Evolutionary conservation across 2,797 vertebrate species (phyloP).

Genomic region (Acanthis flammea): DNA sequence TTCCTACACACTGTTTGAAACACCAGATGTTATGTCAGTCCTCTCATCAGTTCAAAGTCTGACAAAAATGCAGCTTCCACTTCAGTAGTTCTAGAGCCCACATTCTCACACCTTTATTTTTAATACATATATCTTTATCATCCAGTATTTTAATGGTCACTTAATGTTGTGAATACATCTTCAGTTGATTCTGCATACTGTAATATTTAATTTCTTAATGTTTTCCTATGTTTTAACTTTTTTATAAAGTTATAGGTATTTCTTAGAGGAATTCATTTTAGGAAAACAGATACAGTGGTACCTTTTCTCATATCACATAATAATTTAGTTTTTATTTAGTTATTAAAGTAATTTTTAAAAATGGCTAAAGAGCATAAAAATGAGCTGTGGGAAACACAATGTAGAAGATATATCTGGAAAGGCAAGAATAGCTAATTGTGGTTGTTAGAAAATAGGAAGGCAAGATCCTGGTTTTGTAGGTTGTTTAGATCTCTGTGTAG

Average conservation of each 20-base stretch:
- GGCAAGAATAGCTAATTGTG: background rate
- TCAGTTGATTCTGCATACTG: background rate
- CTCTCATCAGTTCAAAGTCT: slow-evolving; percentile 40
- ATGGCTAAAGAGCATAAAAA: background rate
- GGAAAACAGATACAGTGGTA: background rate
- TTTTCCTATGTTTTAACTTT: background rate
- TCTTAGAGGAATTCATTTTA: background rate
- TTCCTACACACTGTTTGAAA: slow-evolving; percentile 25
- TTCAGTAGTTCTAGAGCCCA: background rate
- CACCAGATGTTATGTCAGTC: slow-evolving; percentile 3
- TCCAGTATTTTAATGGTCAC: background rate
- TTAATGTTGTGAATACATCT: background rate
- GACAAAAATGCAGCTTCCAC: background rate
- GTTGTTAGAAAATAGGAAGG: background rate
- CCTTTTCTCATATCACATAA: background rate
- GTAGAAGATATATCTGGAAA: background rate
- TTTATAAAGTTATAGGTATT: background rate
- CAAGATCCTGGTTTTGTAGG: background rate
- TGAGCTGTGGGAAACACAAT: background rate
- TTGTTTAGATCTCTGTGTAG: background rate
- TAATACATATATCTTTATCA: background rate
- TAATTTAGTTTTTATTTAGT: background rate
- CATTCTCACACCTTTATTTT: background rate
- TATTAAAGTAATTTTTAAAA: background rate
- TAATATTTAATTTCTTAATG: background rate